Evolutionary conservation across 2,797 vertebrate genomes (phyloP), one percentile per base, ranked within the genome.

Genomic region (Lacerta agilis): DNA sequence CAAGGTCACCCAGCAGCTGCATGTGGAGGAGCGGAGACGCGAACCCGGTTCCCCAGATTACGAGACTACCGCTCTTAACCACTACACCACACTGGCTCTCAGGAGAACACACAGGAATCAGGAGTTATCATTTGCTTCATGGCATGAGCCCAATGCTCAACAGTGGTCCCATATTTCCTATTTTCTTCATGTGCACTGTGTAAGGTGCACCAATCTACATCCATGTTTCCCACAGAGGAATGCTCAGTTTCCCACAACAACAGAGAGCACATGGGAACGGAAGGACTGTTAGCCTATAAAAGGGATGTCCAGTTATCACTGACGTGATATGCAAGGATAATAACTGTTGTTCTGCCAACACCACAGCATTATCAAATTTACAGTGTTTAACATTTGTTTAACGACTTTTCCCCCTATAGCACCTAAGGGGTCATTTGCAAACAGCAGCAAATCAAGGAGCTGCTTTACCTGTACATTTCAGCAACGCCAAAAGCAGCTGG

Each of bases 381-480:
- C 38, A 73, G 15, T 36, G 23, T 33, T 55, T 13, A 45, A 36
- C 7, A n/a, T 27, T 20, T n/a, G 41, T 4, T 85, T 66, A 80
- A 27, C 38, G 49, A 27, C 25, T 55, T 15, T 55, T 2, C 17
- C 66, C 13, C 29, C 18, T 13, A 5, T 20, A 23, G 3, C 15
- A 8, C 33, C 75, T 18, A 66, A n/a, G 38, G 27, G 25, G 10
- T 81, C 27, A n/a, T 73, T 25, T 29, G 25, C 33, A 49, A 49
- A 84, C 33, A 61, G 41, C 4, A 75, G 43, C 87, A 45, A 83
- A 78, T 45, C 2, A 86, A 66, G 81, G 85, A 25, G 6, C 1
- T 75, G 13, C 23, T 20, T 96, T 96, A 99, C 99, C 99, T 98
- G 99, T 99, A 95, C 98, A 99, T 93, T 99, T 99, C 87, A 99